These are phyloP conservation scores for Eulemur albifrons DNA, from an alignment of 2,797 vertebrate species.

Conservation along the genomic window DNA sequence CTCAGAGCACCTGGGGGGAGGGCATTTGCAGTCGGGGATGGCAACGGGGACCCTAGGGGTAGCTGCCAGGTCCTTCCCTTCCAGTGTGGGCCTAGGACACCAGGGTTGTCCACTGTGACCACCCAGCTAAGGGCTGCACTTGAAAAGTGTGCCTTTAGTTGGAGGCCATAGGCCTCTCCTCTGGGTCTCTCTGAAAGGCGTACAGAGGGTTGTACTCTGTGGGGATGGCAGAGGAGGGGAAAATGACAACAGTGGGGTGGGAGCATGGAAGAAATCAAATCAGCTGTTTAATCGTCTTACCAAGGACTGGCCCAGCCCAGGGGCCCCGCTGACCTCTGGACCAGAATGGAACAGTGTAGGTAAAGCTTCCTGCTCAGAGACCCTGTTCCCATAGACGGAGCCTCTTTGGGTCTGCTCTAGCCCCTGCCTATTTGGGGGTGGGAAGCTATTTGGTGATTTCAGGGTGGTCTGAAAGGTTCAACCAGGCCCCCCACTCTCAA, in stretches of 20 bases:
- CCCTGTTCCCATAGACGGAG: accelerated
- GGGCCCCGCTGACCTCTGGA: background rate
- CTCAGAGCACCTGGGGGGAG: background rate
- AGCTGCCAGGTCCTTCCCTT: background rate
- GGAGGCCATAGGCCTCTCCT: background rate
- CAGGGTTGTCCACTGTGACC: background rate
- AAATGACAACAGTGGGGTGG: too few relatives aligned
- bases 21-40: background rate
- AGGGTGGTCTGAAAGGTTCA: background rate
- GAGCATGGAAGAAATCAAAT: too few relatives aligned
- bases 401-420: background rate
- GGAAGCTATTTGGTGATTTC: background rate
- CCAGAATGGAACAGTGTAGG: background rate
- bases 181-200: background rate
- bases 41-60: background rate
- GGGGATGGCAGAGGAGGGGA: background rate
- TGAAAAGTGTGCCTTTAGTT: background rate
- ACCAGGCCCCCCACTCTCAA: background rate
- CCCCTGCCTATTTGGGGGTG: accelerated
- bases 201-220: background rate
- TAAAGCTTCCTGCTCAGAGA: accelerated
- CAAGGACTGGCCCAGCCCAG: background rate
- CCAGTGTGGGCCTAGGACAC: background rate
- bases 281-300: background rate
- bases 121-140: background rate